A percentile compares a stretch with the other conserved stretches of the same genome.
Conservation (phyloP, 2,797 vertebrate species). For the Pelochelys cantorii region DNA sequence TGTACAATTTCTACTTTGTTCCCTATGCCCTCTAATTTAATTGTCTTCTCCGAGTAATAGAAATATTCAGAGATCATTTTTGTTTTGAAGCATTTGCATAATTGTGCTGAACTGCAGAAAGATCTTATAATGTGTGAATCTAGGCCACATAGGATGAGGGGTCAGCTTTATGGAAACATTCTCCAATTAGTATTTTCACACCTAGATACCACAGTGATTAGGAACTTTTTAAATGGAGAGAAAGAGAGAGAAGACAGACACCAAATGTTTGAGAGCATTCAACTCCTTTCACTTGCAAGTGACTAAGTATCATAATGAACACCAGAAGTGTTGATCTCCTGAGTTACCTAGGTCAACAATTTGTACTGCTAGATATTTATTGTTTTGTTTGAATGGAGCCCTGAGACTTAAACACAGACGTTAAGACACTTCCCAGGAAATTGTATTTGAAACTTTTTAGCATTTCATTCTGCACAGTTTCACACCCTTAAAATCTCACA, state of each 20-base stretch:
- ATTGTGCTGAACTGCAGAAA: neutral
- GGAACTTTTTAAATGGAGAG: rapidly evolving
- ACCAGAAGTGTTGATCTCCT: slow-evolving; percentile 39
- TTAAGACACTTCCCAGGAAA: neutral
- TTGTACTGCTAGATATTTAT: slow-evolving; percentile 48
- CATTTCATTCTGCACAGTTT: neutral
- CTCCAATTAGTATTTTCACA: neutral
- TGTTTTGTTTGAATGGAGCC: slow-evolving; percentile 67
- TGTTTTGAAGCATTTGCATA: neutral
- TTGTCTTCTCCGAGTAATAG: neutral
- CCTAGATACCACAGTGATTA: rapidly evolving
- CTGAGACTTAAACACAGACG: slow-evolving; percentile 75
- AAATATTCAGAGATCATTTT: neutral
- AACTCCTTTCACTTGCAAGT: slow-evolving; percentile 22
- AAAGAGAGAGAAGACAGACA: slow-evolving; percentile 11
- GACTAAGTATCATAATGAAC: neutral
- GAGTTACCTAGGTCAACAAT: slow-evolving; percentile 48
- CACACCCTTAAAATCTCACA: neutral
- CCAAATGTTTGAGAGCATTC: neutral
- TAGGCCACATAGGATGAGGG: neutral
- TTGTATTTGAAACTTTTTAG: neutral
- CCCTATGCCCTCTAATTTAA: no score
- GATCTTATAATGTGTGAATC: neutral
- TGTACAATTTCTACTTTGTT: no score
- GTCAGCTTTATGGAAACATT: neutral